Percentiles rank a stretch among this genome's conserved stretches.
These are phyloP conservation scores for Papilio polyxenes DNA, from an alignment of 1,140 invertebrate species.

Conservation along the genomic window DNA sequence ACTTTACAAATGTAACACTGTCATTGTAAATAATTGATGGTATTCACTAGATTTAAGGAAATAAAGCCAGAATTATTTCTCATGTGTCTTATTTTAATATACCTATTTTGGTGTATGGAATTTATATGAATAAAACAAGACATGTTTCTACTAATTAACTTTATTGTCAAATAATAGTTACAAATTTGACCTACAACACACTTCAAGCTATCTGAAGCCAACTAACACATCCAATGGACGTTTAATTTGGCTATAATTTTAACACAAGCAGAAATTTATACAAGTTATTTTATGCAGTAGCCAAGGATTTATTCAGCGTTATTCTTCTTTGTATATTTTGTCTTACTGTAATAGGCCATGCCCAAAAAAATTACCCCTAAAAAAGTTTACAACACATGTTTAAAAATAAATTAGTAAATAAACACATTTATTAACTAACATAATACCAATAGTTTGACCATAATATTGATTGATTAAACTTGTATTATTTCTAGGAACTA, in stretches of 20 bases:
- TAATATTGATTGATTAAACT: neutral
- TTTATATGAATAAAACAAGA: neutral
- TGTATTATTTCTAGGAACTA: neutral
- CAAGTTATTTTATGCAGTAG: neutral
- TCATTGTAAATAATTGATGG: neutral
- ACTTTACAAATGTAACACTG: neutral
- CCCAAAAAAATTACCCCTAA: slow-evolving; percentile 8
- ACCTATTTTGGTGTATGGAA: too few relatives aligned
- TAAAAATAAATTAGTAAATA: neutral
- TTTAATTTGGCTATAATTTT: neutral
- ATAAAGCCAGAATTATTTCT: neutral
- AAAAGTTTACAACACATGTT: neutral
- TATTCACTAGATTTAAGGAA: neutral
- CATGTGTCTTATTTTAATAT: neutral
- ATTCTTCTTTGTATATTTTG: neutral
- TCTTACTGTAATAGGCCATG: neutral
- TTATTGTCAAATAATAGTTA: neutral
- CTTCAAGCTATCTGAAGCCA: slow-evolving; percentile 5
- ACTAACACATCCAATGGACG: neutral
- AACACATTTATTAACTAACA: neutral
- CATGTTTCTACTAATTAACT: neutral
- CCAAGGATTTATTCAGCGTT: neutral
- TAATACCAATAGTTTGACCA: neutral
- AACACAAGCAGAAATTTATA: neutral
- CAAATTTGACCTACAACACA: slow-evolving; percentile 8